Evolutionary conservation across 1,140 invertebrate genomes (phyloP).

Genomic region (Drosophila bipectinata): DNA sequence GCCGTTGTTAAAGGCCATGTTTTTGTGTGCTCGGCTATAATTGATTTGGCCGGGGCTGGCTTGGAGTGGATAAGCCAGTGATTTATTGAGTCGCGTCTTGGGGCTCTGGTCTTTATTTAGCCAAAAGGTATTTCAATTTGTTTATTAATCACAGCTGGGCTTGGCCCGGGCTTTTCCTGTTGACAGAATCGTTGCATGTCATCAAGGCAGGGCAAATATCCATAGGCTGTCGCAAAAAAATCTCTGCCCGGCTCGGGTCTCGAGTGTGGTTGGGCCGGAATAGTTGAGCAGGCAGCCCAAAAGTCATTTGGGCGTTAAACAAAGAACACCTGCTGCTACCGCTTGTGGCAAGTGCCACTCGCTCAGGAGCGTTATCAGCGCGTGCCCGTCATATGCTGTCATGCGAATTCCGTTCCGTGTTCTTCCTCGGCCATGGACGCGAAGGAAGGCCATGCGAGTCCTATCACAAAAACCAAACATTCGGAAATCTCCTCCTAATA

Average conservation of each 20-base stretch:
- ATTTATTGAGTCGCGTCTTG: slow-evolving; percentile 59
- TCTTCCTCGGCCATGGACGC: slow-evolving; percentile 14
- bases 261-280: slow-evolving; percentile 9
- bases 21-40: slow-evolving; percentile 60
- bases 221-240: slow-evolving; percentile 5
- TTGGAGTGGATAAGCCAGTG: slow-evolving; percentile 53
- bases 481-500: slow-evolving; percentile 34
- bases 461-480: slow-evolving; percentile 12
- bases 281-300: slow-evolving; percentile 18
- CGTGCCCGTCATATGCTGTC: slow-evolving; percentile 36
- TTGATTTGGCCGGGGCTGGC: slow-evolving; percentile 49
- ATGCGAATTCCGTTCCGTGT: slow-evolving; percentile 17
- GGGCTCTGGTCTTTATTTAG: slow-evolving; percentile 34
- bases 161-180: slow-evolving; percentile 35
- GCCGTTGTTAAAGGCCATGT: slow-evolving; percentile 49
- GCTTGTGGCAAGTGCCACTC: slow-evolving; percentile 3
- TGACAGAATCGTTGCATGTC: slow-evolving; percentile 57
- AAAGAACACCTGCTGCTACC: slow-evolving; percentile 55
- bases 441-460: slow-evolving; percentile 14
- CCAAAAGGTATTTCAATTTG: slow-evolving; percentile 51
- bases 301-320: slow-evolving; percentile 59
- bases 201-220: slow-evolving; percentile 25
- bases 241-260: slow-evolving; percentile 7
- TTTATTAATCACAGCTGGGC: slow-evolving; percentile 60
- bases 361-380: slow-evolving; percentile 34